A percentile compares a stretch with the other conserved stretches of the same genome.
These are phyloP conservation scores for Edolisoma coerulescens DNA, from an alignment of 2,113 vertebrate species.

Conservation along the genomic window DNA sequence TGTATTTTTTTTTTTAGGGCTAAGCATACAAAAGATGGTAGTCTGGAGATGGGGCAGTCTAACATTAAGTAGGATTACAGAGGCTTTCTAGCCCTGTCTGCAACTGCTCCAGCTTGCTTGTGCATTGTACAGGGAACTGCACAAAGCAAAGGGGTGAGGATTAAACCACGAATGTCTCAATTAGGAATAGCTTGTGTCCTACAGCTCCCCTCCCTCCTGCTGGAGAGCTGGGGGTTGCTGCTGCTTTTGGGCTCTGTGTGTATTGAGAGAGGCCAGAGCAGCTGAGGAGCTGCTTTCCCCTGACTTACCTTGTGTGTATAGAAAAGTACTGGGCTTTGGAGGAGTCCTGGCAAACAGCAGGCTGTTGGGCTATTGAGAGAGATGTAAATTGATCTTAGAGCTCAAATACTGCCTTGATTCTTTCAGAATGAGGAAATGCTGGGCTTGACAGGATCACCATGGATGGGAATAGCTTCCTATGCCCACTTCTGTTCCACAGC, in stretches of 20 bases:
- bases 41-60: neutral
- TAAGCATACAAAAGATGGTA: neutral
- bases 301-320: rapidly evolving
- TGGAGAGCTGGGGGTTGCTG: neutral
- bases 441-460: neutral
- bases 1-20: neutral
- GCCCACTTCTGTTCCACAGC: neutral
- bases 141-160: neutral
- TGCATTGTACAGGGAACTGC: neutral
- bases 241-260: neutral
- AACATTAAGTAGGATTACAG: neutral
- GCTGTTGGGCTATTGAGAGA: neutral
- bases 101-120: neutral
- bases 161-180: conserved; percentile 19
- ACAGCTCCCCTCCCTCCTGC: neutral
- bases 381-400: neutral
- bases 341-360: neutral
- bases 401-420: neutral
- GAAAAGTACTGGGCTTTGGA: neutral
- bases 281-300: neutral
- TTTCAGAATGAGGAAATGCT: neutral
- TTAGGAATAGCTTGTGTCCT: neutral
- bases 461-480: neutral
- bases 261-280: neutral
- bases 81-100: neutral